phyloP scores from a whole-genome alignment of 92 coral and sea anemone species.

The Isaurus tuberculatus region DNA sequence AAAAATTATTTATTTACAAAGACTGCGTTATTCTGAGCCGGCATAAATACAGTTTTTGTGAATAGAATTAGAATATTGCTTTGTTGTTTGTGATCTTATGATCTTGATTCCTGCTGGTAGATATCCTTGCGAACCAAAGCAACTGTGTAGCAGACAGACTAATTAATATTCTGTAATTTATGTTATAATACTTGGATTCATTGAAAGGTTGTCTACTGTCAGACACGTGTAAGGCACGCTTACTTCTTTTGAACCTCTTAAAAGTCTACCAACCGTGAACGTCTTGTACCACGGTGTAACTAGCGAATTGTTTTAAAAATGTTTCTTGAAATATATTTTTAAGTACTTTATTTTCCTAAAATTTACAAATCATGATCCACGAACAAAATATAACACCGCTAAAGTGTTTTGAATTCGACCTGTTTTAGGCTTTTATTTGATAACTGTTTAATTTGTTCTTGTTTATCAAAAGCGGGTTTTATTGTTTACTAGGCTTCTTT shows the following conservation, averaged over 20 bases:
- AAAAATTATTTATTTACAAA: conserved; percentile 41
- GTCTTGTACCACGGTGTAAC: not conserved
- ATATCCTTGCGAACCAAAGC: conserved; percentile 1
- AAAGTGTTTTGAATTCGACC: not conserved
- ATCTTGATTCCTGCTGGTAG: conserved; percentile 51
- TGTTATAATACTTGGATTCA: not conserved
- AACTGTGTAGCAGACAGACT: conserved; percentile 15
- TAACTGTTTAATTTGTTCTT: conserved; percentile 17
- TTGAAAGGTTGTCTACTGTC: conserved; percentile 6
- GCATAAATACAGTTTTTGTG: conserved; percentile 24
- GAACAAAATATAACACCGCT: conserved; percentile 4
- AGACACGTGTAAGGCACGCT: conserved; percentile 52
- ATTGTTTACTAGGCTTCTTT: conserved; percentile 5
- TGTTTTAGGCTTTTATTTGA: conserved; percentile 25
- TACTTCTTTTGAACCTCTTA: conserved; percentile 24
- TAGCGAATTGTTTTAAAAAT: not conserved
- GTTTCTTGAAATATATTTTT: not conserved
- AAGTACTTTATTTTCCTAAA: not conserved
- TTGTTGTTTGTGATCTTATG: conserved; percentile 49
- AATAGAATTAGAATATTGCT: not conserved
- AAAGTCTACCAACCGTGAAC: not conserved
- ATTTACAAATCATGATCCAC: not conserved
- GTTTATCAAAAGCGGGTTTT: conserved; percentile 12
- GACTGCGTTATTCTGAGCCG: not conserved
- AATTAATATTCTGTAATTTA: conserved; percentile 9